Conservation (phyloP, 2,888 invertebrate species). For the Synanthedon tipuliformis region DNA sequence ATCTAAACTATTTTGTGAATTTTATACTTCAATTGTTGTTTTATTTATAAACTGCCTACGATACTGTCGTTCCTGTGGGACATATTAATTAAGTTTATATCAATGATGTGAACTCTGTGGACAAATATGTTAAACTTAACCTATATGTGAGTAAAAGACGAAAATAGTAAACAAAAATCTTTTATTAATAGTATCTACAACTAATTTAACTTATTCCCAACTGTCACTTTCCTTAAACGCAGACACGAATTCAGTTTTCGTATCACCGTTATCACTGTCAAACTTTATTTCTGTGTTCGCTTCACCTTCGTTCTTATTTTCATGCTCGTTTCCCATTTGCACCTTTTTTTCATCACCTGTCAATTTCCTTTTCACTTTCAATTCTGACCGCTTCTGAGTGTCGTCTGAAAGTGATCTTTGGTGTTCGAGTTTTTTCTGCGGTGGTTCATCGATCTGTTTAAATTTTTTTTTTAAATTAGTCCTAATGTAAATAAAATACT, state of each 20-base stretch:
- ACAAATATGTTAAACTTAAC: no score
- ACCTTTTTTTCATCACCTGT: constrained; percentile 26
- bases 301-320: constrained; percentile 7
- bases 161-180: no score
- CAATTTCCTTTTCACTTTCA: constrained; percentile 3
- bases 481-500: no score
- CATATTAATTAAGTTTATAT: no score
- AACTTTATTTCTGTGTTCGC: constrained; percentile 9
- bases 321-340: constrained; percentile 9
- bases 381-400: constrained; percentile 1
- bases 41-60: no score
- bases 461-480: background rate
- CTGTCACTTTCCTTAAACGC: constrained; percentile 56
- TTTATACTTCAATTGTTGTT: no score
- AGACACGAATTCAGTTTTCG: constrained; percentile 31
- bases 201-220: constrained; percentile 43
- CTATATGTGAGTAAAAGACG: no score
- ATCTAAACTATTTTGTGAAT: no score
- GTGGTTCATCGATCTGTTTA: constrained; percentile 40
- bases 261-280: constrained; percentile 25
- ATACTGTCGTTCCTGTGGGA: no score
- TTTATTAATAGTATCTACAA: background rate
- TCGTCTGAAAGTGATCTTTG: constrained; percentile 14
- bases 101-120: no score
- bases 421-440: constrained; percentile 32